These are phyloP conservation scores for Drosophila aldrichi DNA, from an alignment of 2,888 invertebrate genomes.

Conservation along the genomic window DNA sequence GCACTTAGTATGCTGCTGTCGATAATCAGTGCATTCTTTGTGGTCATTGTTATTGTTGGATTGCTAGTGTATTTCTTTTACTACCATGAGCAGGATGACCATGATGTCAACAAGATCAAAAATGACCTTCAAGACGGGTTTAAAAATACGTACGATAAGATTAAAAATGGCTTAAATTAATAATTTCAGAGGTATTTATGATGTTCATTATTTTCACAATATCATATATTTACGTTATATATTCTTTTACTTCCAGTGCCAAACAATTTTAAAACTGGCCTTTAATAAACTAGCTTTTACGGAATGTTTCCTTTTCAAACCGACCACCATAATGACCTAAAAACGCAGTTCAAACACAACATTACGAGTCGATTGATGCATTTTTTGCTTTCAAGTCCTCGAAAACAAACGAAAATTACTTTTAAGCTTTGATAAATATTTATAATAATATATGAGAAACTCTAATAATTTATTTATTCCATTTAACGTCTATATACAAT, in stretches of 20 bases:
- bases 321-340: constrained; percentile 7
- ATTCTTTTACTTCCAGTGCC: constrained; percentile 14
- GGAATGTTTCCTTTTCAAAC: constrained; percentile 16
- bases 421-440: constrained; percentile 48
- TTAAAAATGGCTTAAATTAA: constrained; percentile 47
- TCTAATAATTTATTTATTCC: constrained; percentile 34
- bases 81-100: constrained; percentile 72
- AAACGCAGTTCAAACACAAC: constrained; percentile 11
- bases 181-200: constrained; percentile 9
- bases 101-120: constrained; percentile 61
- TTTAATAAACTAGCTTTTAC: constrained; percentile 8
- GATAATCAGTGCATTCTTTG: constrained; percentile 77
- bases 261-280: constrained; percentile 6
- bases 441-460: constrained; percentile 40
- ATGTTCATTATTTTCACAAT: background rate
- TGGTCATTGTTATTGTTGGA: constrained; percentile 75
- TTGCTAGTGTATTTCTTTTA: constrained; percentile 73
- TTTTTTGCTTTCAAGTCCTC: constrained; percentile 39
- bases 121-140: constrained; percentile 53
- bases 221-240: background rate
- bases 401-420: constrained; percentile 38
- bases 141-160: constrained; percentile 44
- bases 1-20: constrained; percentile 79
- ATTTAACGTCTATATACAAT: constrained; percentile 27
- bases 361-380: constrained; percentile 9